Conservation (phyloP, 2,113 vertebrate species). For the Malurus melanocephalus region DNA sequence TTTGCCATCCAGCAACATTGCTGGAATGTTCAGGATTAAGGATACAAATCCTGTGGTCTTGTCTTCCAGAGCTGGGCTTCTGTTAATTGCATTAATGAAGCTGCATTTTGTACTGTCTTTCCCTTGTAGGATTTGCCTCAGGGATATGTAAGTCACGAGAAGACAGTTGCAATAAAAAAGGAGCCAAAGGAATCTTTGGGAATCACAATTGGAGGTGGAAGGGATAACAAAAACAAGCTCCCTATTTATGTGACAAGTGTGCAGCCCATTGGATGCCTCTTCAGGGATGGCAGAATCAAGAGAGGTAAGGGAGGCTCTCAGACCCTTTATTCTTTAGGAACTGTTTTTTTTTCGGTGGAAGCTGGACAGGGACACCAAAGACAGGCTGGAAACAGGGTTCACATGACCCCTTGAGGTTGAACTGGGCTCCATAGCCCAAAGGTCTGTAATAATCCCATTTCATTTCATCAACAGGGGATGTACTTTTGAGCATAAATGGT, state of each 20-base stretch:
- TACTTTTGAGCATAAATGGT: constrained; percentile 87
- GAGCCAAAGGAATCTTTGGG: constrained; percentile 87
- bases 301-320: constrained; percentile 70
- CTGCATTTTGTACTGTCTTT: not conserved
- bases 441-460: not conserved
- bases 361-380: not conserved
- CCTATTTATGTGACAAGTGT: constrained; percentile 91
- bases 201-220: constrained; percentile 89
- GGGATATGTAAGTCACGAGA: constrained; percentile 83
- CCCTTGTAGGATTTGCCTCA: constrained; percentile 79
- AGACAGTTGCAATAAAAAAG: constrained; percentile 86
- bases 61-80: not conserved
- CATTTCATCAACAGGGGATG: constrained; percentile 73
- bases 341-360: not conserved
- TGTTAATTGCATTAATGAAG: not conserved
- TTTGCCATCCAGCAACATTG: not conserved
- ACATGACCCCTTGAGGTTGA: not conserved
- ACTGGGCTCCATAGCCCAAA: not conserved
- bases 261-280: constrained; percentile 88
- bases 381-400: not conserved
- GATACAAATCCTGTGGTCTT: not conserved
- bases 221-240: constrained; percentile 85
- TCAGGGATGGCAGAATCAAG: constrained; percentile 87
- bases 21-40: not conserved
- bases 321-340: not conserved